These are phyloP conservation scores for Gallinago jamesoni DNA, from an alignment of 2,113 vertebrate species.

Conservation along the genomic window DNA sequence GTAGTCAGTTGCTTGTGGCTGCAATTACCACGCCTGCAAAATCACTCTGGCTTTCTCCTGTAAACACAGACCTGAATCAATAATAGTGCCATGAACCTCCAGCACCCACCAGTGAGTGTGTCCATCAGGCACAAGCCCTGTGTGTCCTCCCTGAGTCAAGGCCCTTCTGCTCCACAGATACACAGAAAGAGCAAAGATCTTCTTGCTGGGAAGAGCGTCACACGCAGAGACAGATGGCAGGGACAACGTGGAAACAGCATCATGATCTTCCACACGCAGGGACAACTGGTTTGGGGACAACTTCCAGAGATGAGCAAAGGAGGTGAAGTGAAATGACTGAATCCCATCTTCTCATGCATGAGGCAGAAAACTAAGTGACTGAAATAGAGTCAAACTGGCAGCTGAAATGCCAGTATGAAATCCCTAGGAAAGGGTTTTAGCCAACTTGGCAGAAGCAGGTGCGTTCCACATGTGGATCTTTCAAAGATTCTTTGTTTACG, in stretches of 20 bases:
- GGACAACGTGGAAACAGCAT: background rate
- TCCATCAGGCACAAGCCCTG: background rate
- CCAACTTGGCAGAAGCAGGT: constrained; percentile 42
- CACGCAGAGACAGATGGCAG: background rate
- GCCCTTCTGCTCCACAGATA: background rate
- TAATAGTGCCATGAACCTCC: background rate
- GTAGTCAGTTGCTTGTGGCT: background rate
- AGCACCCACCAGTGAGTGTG: background rate
- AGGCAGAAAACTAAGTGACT: constrained; percentile 6
- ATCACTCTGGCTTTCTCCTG: background rate
- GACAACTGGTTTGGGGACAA: background rate
- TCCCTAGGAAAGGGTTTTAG: background rate
- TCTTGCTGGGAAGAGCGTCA: background rate
- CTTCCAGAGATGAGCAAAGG: background rate
- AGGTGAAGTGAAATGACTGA: background rate
- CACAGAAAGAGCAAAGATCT: background rate
- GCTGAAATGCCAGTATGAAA: background rate
- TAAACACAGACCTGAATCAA: background rate
- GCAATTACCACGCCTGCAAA: background rate
- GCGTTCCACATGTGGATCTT: constrained; percentile 21
- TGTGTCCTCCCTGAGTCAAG: background rate
- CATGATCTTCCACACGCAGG: background rate
- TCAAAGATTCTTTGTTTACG: constrained; percentile 28
- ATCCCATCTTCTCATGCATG: background rate
- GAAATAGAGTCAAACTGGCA: background rate